Evolutionary conservation across 2,797 vertebrate species (phyloP), one percentile per base, ranked within the genome.

Genomic region (Coendou prehensilis): DNA sequence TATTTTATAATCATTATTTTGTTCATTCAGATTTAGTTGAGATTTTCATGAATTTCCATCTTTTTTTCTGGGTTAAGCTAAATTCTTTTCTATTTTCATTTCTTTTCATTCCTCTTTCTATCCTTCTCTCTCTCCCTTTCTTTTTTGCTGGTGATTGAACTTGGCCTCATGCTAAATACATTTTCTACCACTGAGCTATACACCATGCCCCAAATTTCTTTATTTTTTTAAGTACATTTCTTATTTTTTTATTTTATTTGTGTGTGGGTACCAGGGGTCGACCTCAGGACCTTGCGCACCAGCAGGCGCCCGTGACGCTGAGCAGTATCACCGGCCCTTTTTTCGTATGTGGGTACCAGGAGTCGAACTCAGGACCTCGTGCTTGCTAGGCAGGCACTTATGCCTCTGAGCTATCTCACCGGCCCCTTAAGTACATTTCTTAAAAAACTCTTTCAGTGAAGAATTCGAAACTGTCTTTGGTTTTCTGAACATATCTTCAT

Each of bases 1-100:
- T 90, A 52, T 86, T 93, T 78, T 45, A 45, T 83, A 89, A 56
- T 73, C 56, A 41, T 64, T 45, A 84, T 69, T 93, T 80, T 91
- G 26, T 94, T 89, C 22, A 63, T 84, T 56, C 13, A 88, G 13
- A 54, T 28, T 91, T 78, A 81, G 30, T 56, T 89, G 37, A 63
- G 30, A 56, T 23, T 81, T 80, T 71, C 18, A 41, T 59, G 6
- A 57, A 69, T 84, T 76, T 67, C 59, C 7, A 20, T 52, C 22
- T 6, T 57, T 88, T 94, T 30, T 54, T 90, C 86, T 14, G 61
- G 69, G 47, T 41, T 71, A 71, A 71, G 84, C 33, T 88, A 28
- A 85, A 88, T 73, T 26, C 41, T 22, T 41, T 56, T 2, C 5
- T 41, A 7, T 9, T 41, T 37, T 73, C 37, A 41, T 71, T 41